Evolutionary conservation across 2,888 invertebrate species (phyloP).

Genomic region (Phalangium opilio): DNA sequence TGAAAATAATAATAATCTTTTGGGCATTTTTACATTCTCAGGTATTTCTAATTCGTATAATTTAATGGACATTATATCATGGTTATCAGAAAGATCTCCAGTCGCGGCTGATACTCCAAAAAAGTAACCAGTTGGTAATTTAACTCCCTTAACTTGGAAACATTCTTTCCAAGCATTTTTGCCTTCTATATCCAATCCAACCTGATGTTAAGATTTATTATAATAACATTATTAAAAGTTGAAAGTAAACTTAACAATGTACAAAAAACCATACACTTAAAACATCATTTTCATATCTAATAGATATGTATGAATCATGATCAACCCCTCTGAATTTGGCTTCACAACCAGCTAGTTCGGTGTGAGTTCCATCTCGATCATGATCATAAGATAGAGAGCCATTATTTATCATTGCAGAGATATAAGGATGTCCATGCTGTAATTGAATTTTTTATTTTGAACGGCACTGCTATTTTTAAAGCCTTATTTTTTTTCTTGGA

Average conservation of each 20-base stretch:
- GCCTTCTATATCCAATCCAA: slow-evolving; percentile 79
- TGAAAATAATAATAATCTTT: too few species aligned
- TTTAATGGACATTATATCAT: slow-evolving; percentile 81
- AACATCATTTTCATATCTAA: slow-evolving; percentile 78
- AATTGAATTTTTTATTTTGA: slow-evolving; percentile 13
- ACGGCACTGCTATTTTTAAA: neutral
- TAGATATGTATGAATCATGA: slow-evolving; percentile 74
- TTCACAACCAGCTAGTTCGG: slow-evolving; percentile 91
- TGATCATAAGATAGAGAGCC: slow-evolving; percentile 92
- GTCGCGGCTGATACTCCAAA: slow-evolving; percentile 91
- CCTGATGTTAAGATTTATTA: slow-evolving; percentile 37
- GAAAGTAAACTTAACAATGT: neutral
- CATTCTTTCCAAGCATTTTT: slow-evolving; percentile 90
- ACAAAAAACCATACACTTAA: slow-evolving; percentile 39
- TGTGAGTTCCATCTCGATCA: slow-evolving; percentile 95
- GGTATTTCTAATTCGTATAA: slow-evolving; percentile 77
- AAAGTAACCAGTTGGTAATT: slow-evolving; percentile 85
- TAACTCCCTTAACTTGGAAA: slow-evolving; percentile 70
- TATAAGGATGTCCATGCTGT: slow-evolving; percentile 94
- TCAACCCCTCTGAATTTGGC: slow-evolving; percentile 82
- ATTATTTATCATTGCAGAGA: slow-evolving; percentile 97
- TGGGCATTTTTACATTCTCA: slow-evolving; percentile 39
- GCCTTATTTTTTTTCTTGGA: slow-evolving; percentile 26
- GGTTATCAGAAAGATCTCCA: slow-evolving; percentile 80
- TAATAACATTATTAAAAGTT: neutral